Evolutionary conservation across 2,113 vertebrate genomes (phyloP), one percentile per base, ranked within the genome.

Genomic region (Etheostoma spectabile): DNA sequence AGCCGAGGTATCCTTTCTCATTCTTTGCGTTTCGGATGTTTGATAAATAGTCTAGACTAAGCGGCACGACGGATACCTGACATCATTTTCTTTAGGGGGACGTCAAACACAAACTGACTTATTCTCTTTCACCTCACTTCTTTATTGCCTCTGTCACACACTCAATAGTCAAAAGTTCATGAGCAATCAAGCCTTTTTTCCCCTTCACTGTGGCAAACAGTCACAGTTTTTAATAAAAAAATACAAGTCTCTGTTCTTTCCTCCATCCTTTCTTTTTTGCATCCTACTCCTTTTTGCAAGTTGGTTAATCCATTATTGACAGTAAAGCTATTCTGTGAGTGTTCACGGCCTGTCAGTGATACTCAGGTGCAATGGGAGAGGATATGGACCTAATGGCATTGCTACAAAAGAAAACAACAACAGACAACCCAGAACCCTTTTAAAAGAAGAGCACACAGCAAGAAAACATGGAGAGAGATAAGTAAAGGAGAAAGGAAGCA

Each of bases 241-340:
- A 30, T 52, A 24, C 35, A 75, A 35, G 8, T 13, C 38, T 65
- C 67, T 78, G 15, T 35, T 87, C 30, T 83, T 82, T 19, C 82
- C 78, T 49, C 16, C 35, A 8, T 71, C 72, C 51, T 59, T 30
- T 78, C 16, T 12, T 62, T 22, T 48, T 38, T 80, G 66, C 71
- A 48, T 27, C 30, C 1, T 15, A 27, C 71, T 85, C 62, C 87
- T 91, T 80, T 91, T 91, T 85, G 86, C 88, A 85, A 90, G 75
- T 88, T 69, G 73, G 4, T 76, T 49, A 61, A 92, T 93, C 69
- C 62, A 91, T 94, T 91, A 93, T 91, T 93, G 89, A 94, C 80
- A 56, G 24, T 18, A 1, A 46, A 67, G 72, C 63, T 86, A 86
- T 79, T 86, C 79, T 83, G 66, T 67, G 76, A 67, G 82, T 70